phyloP scores from a whole-genome alignment of 2,888 invertebrate genomes.

The Catotricha subobsoleta region DNA sequence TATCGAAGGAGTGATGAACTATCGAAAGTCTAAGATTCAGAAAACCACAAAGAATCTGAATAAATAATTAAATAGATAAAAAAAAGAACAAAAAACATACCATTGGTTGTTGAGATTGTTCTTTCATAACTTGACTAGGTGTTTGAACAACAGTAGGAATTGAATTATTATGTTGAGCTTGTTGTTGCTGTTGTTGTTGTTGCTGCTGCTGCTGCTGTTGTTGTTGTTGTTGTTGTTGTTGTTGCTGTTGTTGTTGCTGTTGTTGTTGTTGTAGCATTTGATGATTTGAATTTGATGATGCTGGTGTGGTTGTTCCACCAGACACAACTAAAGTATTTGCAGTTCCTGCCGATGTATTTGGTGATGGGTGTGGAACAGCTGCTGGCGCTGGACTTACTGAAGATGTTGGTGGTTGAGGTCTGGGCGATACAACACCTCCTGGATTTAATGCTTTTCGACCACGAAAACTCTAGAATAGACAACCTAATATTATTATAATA shows the following conservation, averaged over 20 bases:
- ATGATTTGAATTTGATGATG: constrained; percentile 10
- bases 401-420: constrained; percentile 12
- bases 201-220: constrained; percentile 23
- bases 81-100: constrained; percentile 17
- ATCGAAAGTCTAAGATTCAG: background rate
- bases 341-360: constrained; percentile 18
- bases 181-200: constrained; percentile 19
- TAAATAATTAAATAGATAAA: background rate
- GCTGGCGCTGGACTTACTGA: constrained; percentile 15
- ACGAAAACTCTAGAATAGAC: constrained; percentile 13
- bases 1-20: background rate
- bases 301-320: background rate
- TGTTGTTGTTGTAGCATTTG: constrained; percentile 18
- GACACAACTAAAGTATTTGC: constrained; percentile 13
- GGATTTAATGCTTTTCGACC: constrained; percentile 14
- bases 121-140: constrained; percentile 31
- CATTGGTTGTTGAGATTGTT: constrained; percentile 32
- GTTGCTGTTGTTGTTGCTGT: constrained; percentile 22
- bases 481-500: too few relatives aligned
- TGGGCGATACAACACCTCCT: constrained; percentile 13
- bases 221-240: constrained; percentile 25
- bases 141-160: constrained; percentile 18
- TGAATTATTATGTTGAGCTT: too few relatives aligned
- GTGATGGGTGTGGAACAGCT: constrained; percentile 15
- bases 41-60: background rate